Base-by-base conservation (phyloP, 2,797 vertebrate genomes). In the Apodemus agrarius region DNA sequence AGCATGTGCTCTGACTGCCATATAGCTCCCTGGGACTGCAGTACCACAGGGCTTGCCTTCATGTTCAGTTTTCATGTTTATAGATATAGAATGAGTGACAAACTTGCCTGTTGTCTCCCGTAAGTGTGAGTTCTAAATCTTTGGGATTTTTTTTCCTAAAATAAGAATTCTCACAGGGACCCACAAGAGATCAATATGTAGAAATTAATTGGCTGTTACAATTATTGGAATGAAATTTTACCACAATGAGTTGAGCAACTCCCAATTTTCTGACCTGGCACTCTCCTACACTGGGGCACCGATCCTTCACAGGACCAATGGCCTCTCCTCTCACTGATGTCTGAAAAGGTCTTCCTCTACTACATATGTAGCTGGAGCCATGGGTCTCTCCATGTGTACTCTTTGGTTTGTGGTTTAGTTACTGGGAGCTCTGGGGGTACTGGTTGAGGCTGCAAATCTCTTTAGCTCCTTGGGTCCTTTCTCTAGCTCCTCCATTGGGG, bases 101-200 rank as follows among this genome's bases (percentile, higher is more conserved):
- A 76, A 89, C 40, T 91, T 89, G n/a, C 26, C 34, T 85, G 34
- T 59, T 88, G 57, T 17, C 65, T 95, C 34, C 43, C 46, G n/a
- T 81, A 69, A 93, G n/a, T 52, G 59, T 37, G 78, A 89, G 43
- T 22, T 93, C 22, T 91, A 93, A 88, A 92, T 76, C 29, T 61
- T 54, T 10, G 13, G 12, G 65, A n/a, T 9, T 19, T 82, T 24
- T 91, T 61, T 72, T 74, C 12, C 40, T 19, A 4, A 40, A 89
- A 46, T 81, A 74, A 93, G 59, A 84, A 67, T 90, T 78, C 46
- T 95, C 89, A 57, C 31, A 57, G 31, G 59, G 8, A 22, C 7
- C 57, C 24, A 9, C 59, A 61, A 3, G 8, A 24, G 24, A 26
- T 61, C 37, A 76, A n/a, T 14, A 24, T 86, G 29, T 83, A 59